Evolutionary conservation across 2,113 vertebrate genomes (phyloP), one percentile per base, ranked within the genome.

Genomic region (Chitala chitala): DNA sequence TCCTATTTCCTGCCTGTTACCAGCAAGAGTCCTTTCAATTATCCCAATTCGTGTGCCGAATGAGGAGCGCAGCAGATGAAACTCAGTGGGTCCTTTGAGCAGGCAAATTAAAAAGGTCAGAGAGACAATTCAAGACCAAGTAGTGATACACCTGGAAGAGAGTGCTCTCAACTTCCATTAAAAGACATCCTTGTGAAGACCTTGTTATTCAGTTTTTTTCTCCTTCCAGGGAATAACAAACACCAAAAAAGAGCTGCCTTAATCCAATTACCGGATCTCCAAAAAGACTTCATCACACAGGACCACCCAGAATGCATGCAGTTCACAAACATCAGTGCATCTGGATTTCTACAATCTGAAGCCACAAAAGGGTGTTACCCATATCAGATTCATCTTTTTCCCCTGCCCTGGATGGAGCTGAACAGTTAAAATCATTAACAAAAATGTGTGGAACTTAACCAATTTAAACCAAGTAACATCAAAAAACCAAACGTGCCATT

Each of bases 1-100:
- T 24, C 68, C 55, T 26, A 61, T 71, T 70, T 70, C 74, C 74
- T 75, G 66, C 54, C 20, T 70, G 74, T 69, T 75, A 70, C 55
- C 33, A 44, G 38, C 55, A 40, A 15, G 66, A 26, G 54, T 54
- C 53, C 54, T 44, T 75, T 75, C 53, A 71, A 75, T 75, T 63
- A 61, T n/a, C 12, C 74, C 55, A 61, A 40, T 51, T 75, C 31
- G 61, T 50, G 42, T 50, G 31, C 42, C 70, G 74, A 55, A 75
- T 51, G 66, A 70, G 74, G 55, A 66, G 54, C 66, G 61, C 61
- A 50, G 70, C 42, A 75, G 70, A 75, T 70, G 54, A 75, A n/a
- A 71, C 66, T 59, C 74, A 70, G 50, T 59, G 55, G 53, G 22
- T 48, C 53, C 54, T 75, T 75, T 75, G 74, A 75, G 36, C 22